Base-by-base conservation (phyloP, 2,113 vertebrate genomes). In the Pelvicachromis taeniatus region DNA sequence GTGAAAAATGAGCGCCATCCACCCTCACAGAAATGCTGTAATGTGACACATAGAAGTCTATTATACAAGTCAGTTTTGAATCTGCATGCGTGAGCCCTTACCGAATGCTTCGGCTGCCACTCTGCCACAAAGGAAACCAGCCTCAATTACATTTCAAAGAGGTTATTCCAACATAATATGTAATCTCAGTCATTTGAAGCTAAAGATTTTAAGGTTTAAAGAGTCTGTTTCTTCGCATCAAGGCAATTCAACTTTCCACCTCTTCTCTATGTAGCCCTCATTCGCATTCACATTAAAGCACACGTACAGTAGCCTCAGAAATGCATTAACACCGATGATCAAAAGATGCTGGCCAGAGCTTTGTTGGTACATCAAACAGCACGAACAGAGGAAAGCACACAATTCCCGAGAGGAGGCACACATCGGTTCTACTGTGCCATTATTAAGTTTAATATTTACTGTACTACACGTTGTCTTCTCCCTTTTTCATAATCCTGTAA, bases 371-470 rank as follows among this genome's bases (percentile, higher is more conserved):
- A 92, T 94, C 86, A 95, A 91, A 94, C 77, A 85, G 55, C 61
- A 42, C 23, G 38, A 86, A 88, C 53, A 87, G 42, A 82, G 77
- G 77, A 75, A 90, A 55, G 50, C n/a, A 12, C 4, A 11, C 63
- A 81, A 52, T 82, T 87, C 78, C 87, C 56, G 6, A 40, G 85
- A 88, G 81, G 7, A 52, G n/a, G 29, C 70, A 78, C 21, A 84
- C 83, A 77, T 73, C 3, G 8, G 40, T 33, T 77, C 50, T 70
- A 81, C 81, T 89, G 85, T 92, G 78, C 86, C 83, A 68, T 91
- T 89, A 93, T 87, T 93, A 88, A 73, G 84, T 88, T 88, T 91
- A 88, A 93, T 93, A 90, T 93, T 93, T 89, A 91, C 88, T 53
- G 35, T 88, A 55, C 81, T 85, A 53, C 65, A 91, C 84, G 59